Evolutionary conservation across 2,113 vertebrate species (phyloP).

Genomic region (Todiramphus chloris): DNA sequence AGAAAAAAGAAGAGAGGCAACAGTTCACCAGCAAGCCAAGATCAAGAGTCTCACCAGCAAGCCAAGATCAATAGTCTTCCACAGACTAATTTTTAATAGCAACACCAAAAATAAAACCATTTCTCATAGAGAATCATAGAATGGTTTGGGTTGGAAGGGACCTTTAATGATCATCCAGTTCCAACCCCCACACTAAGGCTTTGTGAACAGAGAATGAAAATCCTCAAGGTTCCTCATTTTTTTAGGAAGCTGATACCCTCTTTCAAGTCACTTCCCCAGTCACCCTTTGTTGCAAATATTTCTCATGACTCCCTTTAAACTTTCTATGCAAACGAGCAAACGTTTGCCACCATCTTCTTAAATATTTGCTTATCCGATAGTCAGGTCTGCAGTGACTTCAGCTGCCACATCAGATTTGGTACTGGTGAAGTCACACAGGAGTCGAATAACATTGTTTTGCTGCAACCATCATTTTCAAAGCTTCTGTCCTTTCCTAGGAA

Average conservation of each 20-base stretch:
- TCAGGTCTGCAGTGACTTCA: background rate
- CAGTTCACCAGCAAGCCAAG: background rate
- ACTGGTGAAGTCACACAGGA: background rate
- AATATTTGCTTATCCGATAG: background rate
- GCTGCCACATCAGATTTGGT: background rate
- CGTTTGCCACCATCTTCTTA: background rate
- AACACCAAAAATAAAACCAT: background rate
- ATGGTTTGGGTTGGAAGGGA: background rate
- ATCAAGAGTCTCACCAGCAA: background rate
- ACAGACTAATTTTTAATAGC: background rate
- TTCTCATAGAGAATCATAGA: background rate
- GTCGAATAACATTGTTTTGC: background rate
- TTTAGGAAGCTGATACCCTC: background rate
- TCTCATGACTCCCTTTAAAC: background rate
- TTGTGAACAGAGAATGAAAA: background rate
- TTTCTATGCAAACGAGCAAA: background rate
- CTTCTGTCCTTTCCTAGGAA: background rate
- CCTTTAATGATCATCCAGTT: background rate
- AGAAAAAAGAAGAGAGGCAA: background rate
- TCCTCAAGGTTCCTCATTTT: background rate
- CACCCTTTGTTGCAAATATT: background rate
- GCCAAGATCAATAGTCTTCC: background rate
- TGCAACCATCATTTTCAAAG: background rate
- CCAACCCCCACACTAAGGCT: background rate
- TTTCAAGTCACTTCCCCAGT: background rate